A percentile compares a stretch with the other conserved stretches of the same genome.
Evolutionary conservation across 2,113 vertebrate genomes (phyloP).

Genomic region (pig (Sus scrofa)): DNA sequence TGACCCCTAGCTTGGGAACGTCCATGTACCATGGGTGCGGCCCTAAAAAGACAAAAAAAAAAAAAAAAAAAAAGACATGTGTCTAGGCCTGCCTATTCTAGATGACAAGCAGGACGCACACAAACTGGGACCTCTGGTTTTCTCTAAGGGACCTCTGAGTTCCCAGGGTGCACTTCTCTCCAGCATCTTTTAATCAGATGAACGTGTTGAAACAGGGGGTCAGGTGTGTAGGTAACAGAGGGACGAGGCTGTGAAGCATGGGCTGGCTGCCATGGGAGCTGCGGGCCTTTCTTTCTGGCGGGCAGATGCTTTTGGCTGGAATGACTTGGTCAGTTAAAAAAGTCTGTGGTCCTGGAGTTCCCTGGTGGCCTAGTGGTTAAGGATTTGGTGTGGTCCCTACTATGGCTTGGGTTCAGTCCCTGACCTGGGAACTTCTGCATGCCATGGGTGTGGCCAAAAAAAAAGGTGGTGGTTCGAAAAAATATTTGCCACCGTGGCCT

Average conservation of each 20-base stretch:
- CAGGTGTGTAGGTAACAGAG: accelerated
- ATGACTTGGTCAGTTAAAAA: not conserved
- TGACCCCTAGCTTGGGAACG: too few relatives aligned
- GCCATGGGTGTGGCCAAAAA: too few relatives aligned
- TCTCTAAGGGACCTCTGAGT: accelerated
- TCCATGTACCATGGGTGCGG: too few relatives aligned
- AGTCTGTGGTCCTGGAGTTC: not conserved
- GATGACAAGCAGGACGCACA: accelerated
- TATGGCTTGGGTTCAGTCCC: too few relatives aligned
- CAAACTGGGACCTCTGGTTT: accelerated
- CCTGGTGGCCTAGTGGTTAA: too few relatives aligned
- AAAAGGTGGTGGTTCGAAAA: too few relatives aligned
- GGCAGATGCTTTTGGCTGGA: not conserved
- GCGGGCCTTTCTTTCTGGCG: accelerated
- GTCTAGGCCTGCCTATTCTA: accelerated
- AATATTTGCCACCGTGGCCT: not conserved
- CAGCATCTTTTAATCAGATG: accelerated
- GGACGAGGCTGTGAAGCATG: accelerated
- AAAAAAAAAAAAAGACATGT: too few relatives aligned
- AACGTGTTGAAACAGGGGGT: accelerated
- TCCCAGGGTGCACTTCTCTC: accelerated
- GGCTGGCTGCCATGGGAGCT: not conserved
- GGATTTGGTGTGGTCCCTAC: too few relatives aligned
- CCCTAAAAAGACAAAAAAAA: too few relatives aligned
- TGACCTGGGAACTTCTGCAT: too few relatives aligned